Evolutionary conservation across 2,888 invertebrate species (phyloP).

Genomic region (Hetaerina titia): DNA sequence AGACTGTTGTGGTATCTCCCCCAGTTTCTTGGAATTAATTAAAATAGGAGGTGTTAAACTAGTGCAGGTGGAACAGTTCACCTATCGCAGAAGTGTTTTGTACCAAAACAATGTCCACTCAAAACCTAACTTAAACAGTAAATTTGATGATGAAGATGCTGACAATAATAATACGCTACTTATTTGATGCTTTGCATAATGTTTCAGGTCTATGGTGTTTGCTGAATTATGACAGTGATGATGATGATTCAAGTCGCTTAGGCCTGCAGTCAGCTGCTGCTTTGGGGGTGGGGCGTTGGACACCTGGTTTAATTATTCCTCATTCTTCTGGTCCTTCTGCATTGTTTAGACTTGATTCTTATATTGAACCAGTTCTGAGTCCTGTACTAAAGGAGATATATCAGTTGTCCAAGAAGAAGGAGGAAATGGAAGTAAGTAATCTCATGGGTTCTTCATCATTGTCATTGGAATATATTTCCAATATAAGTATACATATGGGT

Average conservation of each 20-base stretch:
- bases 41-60: too few relatives aligned
- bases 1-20: too few relatives aligned
- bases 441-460: too few relatives aligned
- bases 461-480: too few relatives aligned
- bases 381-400: conserved; percentile 43
- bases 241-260: neutral
- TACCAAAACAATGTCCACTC: too few relatives aligned
- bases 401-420: neutral
- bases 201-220: conserved; percentile 42
- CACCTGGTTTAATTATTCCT: conserved; percentile 33
- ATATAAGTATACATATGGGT: too few relatives aligned
- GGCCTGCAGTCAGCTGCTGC: conserved; percentile 41
- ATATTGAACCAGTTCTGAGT: conserved; percentile 41
- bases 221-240: neutral
- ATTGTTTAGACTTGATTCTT: neutral
- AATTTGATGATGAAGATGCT: too few relatives aligned
- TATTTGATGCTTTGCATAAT: neutral
- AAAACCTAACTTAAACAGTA: too few relatives aligned
- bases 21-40: too few relatives aligned
- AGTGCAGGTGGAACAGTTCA: too few relatives aligned
- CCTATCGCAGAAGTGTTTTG: too few relatives aligned
- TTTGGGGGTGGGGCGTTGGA: conserved; percentile 24
- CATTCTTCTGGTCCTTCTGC: conserved; percentile 37
- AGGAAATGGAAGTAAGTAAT: conserved; percentile 29
- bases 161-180: too few relatives aligned